Conservation (phyloP, 2,888 invertebrate genomes). For the Melanargia galathea region DNA sequence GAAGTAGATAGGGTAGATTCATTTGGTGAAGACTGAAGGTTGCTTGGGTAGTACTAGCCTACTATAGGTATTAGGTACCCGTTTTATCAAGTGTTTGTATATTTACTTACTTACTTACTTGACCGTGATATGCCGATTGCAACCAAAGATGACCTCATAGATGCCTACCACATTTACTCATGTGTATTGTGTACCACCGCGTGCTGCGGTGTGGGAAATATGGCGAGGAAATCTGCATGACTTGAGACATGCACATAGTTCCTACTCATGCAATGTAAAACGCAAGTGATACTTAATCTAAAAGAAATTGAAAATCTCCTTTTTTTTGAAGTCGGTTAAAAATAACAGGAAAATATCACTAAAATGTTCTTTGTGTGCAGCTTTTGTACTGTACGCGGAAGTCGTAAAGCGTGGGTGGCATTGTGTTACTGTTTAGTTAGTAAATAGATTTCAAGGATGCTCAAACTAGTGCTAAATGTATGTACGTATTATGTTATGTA, state of each 20-base stretch:
- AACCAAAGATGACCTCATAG: constrained; percentile 1
- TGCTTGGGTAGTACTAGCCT: not conserved
- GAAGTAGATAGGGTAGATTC: not conserved
- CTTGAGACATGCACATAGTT: not conserved
- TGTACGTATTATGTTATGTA: not conserved
- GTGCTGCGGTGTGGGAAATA: not conserved
- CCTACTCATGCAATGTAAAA: no score
- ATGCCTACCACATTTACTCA: no score
- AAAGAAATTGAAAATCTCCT: no score
- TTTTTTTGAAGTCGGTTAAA: no score
- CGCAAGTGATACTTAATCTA: no score
- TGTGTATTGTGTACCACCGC: not conserved
- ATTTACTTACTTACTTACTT: no score
- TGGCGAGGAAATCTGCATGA: not conserved
- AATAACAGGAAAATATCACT: not conserved
- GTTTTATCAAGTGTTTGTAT: no score
- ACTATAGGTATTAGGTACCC: not conserved
- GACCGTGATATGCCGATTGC: constrained; percentile 1
- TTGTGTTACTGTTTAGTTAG: constrained; percentile 22
- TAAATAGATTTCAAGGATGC: constrained; percentile 36
- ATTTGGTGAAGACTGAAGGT: constrained; percentile 1
- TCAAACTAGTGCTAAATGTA: constrained; percentile 15
- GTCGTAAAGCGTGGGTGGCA: constrained; percentile 27
- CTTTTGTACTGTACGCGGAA: constrained; percentile 26
- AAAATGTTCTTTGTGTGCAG: constrained; percentile 1